Evolutionary conservation across 1,140 invertebrate species (phyloP).

Genomic region (Nomia melanderi): DNA sequence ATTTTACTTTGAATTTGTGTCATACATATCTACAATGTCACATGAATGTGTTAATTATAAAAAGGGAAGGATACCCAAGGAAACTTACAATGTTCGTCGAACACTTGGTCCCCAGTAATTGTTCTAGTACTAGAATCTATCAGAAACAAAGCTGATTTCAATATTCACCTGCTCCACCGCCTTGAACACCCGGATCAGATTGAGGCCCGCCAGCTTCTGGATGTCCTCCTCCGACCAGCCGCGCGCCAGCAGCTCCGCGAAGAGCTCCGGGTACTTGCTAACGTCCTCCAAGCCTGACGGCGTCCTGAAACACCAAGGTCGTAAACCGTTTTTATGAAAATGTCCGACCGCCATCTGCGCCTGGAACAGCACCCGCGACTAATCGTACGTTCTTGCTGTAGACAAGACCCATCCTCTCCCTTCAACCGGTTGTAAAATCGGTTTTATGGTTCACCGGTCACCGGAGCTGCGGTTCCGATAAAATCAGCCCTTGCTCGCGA

Average conservation of each 20-base stretch:
- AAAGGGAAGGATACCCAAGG: too few species aligned
- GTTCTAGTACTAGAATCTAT: too few species aligned
- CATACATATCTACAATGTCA: too few species aligned
- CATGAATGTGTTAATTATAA: too few species aligned
- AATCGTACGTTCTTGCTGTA: constrained; percentile 2
- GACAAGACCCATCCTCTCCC: too few species aligned
- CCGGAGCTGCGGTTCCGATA: neutral
- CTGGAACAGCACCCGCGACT: neutral
- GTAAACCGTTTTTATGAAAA: constrained; percentile 9
- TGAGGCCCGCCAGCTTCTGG: constrained; percentile 89
- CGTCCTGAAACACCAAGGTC: constrained; percentile 80
- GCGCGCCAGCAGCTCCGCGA: constrained; percentile 84
- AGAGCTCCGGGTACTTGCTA: constrained; percentile 90
- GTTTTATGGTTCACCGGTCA: neutral
- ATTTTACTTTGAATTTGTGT: too few species aligned
- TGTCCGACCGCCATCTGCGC: neutral
- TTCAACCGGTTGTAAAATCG: neutral
- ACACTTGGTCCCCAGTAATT: too few species aligned
- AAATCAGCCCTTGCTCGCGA: neutral
- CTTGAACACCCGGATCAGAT: constrained; percentile 88
- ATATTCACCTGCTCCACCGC: constrained; percentile 86
- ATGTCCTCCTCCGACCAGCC: constrained; percentile 88
- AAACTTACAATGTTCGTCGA: too few species aligned
- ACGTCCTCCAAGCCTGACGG: constrained; percentile 91
- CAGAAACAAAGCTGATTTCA: too few species aligned